Conservation (phyloP, 2,113 vertebrate species). For the Anas platyrhynchos region DNA sequence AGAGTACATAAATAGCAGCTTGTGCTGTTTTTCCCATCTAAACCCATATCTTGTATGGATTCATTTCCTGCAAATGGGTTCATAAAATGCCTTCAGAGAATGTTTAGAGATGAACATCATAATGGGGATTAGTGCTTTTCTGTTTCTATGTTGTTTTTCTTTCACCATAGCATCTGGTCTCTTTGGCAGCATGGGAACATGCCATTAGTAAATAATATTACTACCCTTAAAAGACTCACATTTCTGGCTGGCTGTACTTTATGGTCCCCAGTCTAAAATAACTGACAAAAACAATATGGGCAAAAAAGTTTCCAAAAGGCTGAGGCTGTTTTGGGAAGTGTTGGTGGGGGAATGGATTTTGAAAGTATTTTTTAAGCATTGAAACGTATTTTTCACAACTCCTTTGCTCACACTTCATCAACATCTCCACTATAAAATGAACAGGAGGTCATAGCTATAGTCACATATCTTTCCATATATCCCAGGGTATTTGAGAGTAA, state of each 20-base stretch:
- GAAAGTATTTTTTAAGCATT: neutral
- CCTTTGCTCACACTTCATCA: neutral
- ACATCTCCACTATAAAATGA: neutral
- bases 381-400: neutral
- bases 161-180: neutral
- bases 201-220: neutral
- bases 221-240: neutral
- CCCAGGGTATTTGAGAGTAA: neutral
- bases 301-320: neutral
- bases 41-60: neutral
- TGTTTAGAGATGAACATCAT: neutral
- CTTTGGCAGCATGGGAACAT: neutral
- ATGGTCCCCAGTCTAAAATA: neutral
- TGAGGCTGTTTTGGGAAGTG: neutral
- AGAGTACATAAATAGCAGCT: slow-evolving; percentile 19
- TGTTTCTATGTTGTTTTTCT: slow-evolving; percentile 19
- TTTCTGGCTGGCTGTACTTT: neutral
- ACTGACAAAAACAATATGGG: neutral
- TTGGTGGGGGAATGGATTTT: neutral
- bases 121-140: neutral
- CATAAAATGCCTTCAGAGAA: slow-evolving; percentile 28
- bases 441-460: neutral
- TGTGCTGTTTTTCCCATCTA: neutral
- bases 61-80: slow-evolving; percentile 46
- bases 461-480: neutral